These are phyloP conservation scores for Ectropis grisescens DNA, from an alignment of 1,140 invertebrate genomes.

Conservation along the genomic window DNA sequence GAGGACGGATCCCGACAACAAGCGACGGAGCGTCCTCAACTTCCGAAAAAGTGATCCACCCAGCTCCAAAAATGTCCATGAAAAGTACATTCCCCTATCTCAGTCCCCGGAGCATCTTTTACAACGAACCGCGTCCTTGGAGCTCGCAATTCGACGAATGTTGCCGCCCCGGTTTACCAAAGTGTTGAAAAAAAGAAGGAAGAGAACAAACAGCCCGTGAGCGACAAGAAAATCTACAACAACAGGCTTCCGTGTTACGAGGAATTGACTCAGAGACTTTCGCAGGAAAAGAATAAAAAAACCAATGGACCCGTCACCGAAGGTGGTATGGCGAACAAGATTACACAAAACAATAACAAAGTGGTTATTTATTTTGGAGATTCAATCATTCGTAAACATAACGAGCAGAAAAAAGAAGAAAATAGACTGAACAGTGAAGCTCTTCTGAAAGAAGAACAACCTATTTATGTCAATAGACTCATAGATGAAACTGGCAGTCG, in stretches of 20 bases:
- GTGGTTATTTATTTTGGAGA: slow-evolving; percentile 80
- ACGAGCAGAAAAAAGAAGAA: slow-evolving; percentile 48
- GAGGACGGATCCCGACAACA: slow-evolving; percentile 45
- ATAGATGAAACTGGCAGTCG: slow-evolving; percentile 46
- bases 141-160: slow-evolving; percentile 42
- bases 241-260: slow-evolving; percentile 62
- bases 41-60: slow-evolving; percentile 51
- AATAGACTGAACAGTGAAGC: slow-evolving; percentile 24
- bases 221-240: slow-evolving; percentile 52
- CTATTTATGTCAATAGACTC: slow-evolving; percentile 56
- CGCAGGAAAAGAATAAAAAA: slow-evolving; percentile 49
- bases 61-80: slow-evolving; percentile 50
- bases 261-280: slow-evolving; percentile 50
- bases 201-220: slow-evolving; percentile 34
- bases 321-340: slow-evolving; percentile 47
- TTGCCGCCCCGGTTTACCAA: slow-evolving; percentile 46
- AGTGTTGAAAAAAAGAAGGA: slow-evolving; percentile 57
- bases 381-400: slow-evolving; percentile 70
- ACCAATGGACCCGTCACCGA: slow-evolving; percentile 22
- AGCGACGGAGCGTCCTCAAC: slow-evolving; percentile 50
- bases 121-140: slow-evolving; percentile 54
- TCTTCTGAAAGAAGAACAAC: slow-evolving; percentile 49
- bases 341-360: slow-evolving; percentile 72
- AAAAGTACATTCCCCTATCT: slow-evolving; percentile 61
- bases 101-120: slow-evolving; percentile 54